Evolutionary conservation across 2,113 vertebrate species (phyloP), one percentile per base, ranked within the genome.

Genomic region (Delphinapterus leucas): DNA sequence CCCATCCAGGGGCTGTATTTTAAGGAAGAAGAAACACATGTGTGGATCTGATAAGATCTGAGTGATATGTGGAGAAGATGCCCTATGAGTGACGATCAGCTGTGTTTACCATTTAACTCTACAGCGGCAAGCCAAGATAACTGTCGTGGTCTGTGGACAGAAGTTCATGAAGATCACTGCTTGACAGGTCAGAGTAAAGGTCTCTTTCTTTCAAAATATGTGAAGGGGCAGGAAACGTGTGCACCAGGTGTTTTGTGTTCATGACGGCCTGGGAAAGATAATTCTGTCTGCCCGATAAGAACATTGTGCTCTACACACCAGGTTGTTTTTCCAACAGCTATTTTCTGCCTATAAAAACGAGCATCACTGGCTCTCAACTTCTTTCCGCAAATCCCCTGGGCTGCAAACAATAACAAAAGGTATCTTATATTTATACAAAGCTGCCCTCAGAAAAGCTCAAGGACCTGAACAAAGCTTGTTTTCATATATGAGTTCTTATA

Each of bases 121-220:
- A 84, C 95, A 84, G 94, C 84, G 74, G 90, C 95, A 92, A 74
- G 92, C 81, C 74, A 38, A 97, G 97, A 97, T 96, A 98, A 92
- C 87, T n/a, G 79, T 60, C 1, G 0, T 36, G 15, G 95, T 14
- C 87, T 87, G 55, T 38, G 90, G 95, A 96, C 96, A 97, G 96
- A 93, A 95, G 97, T 98, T 97, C 97, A 96, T n/a, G 65, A 76
- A 94, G 96, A 97, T 90, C 93, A 61, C 33, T 86, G 87, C 89
- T 96, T 94, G 96, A 95, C 92, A 97, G 97, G 89, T 97, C 97
- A 97, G 98, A 93, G 96, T 89, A 98, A 97, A 98, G 97, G 97
- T 97, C 98, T 95, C 89, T 82, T 96, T 97, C 92, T 96, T 97
- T 97, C 97, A 96, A 98, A 97, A 97, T 88, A 96, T 82, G 95